These are phyloP conservation scores for Neodon shergylaensis DNA, from an alignment of 2,113 vertebrate species.

Conservation along the genomic window DNA sequence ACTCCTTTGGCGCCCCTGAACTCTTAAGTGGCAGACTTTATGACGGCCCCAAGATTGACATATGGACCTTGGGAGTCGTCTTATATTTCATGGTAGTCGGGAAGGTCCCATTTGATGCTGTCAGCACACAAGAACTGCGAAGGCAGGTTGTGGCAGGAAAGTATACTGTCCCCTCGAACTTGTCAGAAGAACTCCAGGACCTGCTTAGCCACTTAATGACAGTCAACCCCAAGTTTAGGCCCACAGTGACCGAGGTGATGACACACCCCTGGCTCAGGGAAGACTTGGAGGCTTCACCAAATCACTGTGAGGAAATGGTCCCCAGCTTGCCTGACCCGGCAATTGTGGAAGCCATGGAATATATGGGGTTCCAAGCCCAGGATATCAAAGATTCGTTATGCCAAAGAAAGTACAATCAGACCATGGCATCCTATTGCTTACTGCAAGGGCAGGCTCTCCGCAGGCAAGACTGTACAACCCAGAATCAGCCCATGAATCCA, in stretches of 20 bases:
- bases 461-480: rapidly evolving
- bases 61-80: not conserved
- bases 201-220: not conserved
- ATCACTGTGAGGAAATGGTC: too few relatives aligned
- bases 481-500: not conserved
- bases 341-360: not conserved
- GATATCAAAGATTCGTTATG: not conserved
- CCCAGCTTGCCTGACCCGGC: not conserved
- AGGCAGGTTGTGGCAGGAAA: not conserved
- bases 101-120: rapidly evolving
- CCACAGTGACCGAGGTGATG: not conserved
- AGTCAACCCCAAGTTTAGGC: rapidly evolving
- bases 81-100: not conserved
- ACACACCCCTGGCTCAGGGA: not conserved
- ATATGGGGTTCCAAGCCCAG: not conserved
- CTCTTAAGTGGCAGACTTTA: rapidly evolving
- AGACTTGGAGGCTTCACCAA: rapidly evolving
- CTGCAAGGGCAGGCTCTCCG: not conserved
- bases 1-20: not conserved
- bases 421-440: not conserved
- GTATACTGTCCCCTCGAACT: rapidly evolving
- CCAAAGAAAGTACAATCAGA: not conserved
- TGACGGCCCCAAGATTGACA: not conserved
- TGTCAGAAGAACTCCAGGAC: not conserved
- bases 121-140: rapidly evolving